Percentiles rank a stretch among this genome's conserved stretches.
Conservation (phyloP, 2,113 vertebrate species). For the Osmerus mordax region DNA sequence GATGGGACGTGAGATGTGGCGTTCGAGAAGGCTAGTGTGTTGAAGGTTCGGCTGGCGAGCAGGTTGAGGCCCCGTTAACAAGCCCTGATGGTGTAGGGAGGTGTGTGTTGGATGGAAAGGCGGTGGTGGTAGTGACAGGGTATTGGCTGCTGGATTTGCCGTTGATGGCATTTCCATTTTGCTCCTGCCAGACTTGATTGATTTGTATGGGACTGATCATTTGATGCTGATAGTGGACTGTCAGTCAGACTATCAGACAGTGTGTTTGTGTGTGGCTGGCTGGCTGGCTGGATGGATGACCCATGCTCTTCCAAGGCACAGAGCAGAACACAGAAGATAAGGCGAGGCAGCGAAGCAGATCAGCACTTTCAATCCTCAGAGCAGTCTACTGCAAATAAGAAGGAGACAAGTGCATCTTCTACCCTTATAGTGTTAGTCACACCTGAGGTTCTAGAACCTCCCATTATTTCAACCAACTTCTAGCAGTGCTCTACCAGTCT, state of each 20-base stretch:
- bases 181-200: conserved; percentile 10
- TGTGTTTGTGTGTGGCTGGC: too few species aligned
- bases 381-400: not conserved
- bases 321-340: too few species aligned
- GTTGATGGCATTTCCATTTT: not conserved
- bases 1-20: not conserved
- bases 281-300: too few species aligned
- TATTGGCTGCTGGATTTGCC: too few species aligned
- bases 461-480: not conserved
- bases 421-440: not conserved
- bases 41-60: not conserved
- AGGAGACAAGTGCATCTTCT: not conserved
- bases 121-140: too few species aligned
- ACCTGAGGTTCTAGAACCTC: not conserved
- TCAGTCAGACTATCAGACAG: not conserved
- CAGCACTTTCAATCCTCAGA: too few species aligned
- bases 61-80: too few species aligned
- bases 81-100: too few species aligned
- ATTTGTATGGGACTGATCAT: conserved; percentile 22
- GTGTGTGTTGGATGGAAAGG: too few species aligned
- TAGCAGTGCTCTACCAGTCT: not conserved
- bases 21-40: not conserved
- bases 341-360: too few species aligned
- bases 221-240: conserved; percentile 25
- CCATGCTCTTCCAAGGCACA: too few species aligned